Evolutionary conservation across 2,113 vertebrate genomes (phyloP).

Genomic region (Rhineura floridana): DNA sequence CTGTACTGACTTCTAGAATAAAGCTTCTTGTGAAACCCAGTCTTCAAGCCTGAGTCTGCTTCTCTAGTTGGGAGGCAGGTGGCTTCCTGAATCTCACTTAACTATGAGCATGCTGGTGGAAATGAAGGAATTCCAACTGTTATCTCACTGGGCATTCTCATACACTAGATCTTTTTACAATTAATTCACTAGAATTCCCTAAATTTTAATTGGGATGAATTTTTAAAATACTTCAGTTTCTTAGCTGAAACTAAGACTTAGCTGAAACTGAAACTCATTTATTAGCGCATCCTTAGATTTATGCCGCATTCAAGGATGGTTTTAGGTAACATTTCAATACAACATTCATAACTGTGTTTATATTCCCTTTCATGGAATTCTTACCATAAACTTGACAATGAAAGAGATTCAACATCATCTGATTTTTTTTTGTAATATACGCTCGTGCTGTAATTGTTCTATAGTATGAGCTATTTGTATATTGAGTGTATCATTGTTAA

Average conservation of each 20-base stretch:
- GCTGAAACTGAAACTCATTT: too few relatives aligned
- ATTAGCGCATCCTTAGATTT: not conserved
- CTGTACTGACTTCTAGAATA: too few relatives aligned
- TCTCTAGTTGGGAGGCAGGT: too few relatives aligned
- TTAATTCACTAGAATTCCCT: not conserved
- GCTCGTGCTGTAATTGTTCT: not conserved
- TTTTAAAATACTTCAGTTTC: not conserved
- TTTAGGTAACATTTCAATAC: not conserved
- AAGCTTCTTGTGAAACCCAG: too few relatives aligned
- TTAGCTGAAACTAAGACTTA: too few relatives aligned
- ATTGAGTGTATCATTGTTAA: not conserved
- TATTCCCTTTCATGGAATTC: not conserved
- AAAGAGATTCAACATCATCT: not conserved
- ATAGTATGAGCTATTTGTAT: not conserved
- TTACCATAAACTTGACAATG: not conserved
- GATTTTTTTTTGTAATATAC: not conserved
- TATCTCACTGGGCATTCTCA: not conserved
- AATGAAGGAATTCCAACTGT: not conserved
- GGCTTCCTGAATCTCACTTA: not conserved
- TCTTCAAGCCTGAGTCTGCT: too few relatives aligned
- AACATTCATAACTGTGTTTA: not conserved
- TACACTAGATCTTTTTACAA: not conserved
- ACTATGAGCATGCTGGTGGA: not conserved
- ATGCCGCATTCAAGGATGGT: not conserved
- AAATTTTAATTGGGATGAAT: not conserved